Conservation (phyloP, 2,888 invertebrate genomes). For the Drosophila vallismaia region DNA sequence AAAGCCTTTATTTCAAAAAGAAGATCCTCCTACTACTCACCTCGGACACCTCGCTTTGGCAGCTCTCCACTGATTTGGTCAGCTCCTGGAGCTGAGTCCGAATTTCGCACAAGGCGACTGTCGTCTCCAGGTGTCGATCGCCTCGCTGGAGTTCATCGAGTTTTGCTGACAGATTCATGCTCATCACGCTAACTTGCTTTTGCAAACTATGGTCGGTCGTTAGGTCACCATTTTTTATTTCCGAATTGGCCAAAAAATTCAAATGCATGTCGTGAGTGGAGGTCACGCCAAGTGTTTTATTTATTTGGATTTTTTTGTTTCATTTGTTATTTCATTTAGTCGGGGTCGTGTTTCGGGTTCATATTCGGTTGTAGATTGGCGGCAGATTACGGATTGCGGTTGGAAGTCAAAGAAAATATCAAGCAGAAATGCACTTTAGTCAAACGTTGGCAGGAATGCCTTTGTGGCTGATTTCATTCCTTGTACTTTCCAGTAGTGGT, state of each 20-base stretch:
- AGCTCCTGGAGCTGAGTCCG: conserved; percentile 96
- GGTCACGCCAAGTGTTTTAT: conserved; percentile 8
- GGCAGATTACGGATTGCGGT: conserved; percentile 22
- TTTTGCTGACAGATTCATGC: conserved; percentile 97
- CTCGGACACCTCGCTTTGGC: conserved; percentile 96
- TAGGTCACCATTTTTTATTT: conserved; percentile 3
- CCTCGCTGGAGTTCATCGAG: conserved; percentile 96
- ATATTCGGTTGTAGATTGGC: conserved; percentile 4
- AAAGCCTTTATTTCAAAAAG: neutral
- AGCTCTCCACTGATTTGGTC: conserved; percentile 97
- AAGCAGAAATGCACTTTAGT: conserved; percentile 76
- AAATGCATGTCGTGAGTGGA: conserved; percentile 36
- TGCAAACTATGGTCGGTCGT: conserved; percentile 89
- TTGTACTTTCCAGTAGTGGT: conserved; percentile 17
- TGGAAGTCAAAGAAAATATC: conserved; percentile 67
- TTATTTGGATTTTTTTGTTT: neutral
- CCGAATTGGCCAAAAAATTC: conserved; percentile 57
- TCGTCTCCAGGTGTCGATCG: conserved; percentile 96
- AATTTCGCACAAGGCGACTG: conserved; percentile 96
- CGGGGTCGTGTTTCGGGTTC: neutral
- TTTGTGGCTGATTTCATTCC: conserved; percentile 52
- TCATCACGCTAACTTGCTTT: conserved; percentile 99
- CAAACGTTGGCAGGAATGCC: conserved; percentile 59
- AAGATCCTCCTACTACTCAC: conserved; percentile 72
- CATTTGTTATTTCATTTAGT: conserved; percentile 9